phyloP scores from a whole-genome alignment of 2,797 vertebrate genomes.

The Threskiornis aethiopicus region DNA sequence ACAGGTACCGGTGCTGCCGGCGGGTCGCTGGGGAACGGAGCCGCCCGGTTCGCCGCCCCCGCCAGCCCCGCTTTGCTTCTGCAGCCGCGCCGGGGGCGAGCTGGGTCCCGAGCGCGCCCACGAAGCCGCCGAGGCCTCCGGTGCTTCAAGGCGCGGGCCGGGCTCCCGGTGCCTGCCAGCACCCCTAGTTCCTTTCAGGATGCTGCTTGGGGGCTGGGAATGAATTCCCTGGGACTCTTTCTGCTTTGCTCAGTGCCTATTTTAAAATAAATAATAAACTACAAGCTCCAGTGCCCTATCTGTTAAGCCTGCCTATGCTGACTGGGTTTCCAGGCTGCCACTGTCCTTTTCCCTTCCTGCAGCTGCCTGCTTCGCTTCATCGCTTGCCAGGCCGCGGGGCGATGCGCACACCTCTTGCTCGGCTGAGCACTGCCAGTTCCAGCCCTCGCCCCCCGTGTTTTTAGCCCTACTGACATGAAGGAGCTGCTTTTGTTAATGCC shows the following conservation, averaged over 20 bases:
- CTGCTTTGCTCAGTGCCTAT: not conserved
- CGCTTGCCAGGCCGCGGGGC: not conserved
- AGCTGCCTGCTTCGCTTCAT: not conserved
- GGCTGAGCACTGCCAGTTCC: not conserved
- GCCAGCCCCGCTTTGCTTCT: accelerated
- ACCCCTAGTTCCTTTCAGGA: not conserved
- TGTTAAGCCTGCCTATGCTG: accelerated
- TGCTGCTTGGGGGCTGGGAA: not conserved
- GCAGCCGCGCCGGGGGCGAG: accelerated
- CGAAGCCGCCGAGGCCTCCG: accelerated
- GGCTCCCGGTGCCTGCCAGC: accelerated
- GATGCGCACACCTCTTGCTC: not conserved
- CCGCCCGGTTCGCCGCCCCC: accelerated
- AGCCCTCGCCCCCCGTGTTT: not conserved
- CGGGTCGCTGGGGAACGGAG: accelerated
- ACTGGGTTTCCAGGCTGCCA: not conserved
- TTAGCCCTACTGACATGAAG: not conserved
- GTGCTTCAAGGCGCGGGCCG: not conserved
- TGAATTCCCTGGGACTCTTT: too few relatives aligned
- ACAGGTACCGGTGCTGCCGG: slow-evolving; percentile 75
- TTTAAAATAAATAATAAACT: not conserved
- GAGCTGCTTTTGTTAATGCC: not conserved
- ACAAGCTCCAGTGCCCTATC: accelerated
- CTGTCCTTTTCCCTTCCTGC: not conserved
- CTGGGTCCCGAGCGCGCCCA: accelerated